Evolutionary conservation across 2,113 vertebrate species (phyloP).

Genomic region (Zapornia atra): DNA sequence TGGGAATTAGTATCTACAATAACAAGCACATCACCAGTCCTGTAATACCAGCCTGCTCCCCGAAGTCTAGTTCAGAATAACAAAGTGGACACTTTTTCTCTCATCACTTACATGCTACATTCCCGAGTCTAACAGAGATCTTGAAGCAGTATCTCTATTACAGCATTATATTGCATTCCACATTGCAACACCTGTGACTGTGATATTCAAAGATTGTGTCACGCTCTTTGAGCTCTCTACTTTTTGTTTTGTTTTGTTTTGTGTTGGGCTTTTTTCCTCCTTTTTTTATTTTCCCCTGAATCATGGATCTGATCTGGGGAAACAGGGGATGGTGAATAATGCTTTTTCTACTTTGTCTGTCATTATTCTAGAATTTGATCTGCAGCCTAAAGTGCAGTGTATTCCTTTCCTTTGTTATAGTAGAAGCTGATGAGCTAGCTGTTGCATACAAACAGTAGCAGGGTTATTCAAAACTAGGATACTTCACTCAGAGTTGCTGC

Average conservation of each 20-base stretch:
- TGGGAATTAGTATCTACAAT: not conserved
- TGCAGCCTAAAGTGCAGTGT: not conserved
- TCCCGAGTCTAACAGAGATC: not conserved
- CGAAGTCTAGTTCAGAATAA: not conserved
- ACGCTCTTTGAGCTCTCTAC: accelerated
- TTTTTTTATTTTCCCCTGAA: accelerated
- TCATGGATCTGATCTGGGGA: not conserved
- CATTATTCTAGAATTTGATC: not conserved
- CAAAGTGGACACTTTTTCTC: not conserved
- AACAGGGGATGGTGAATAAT: not conserved
- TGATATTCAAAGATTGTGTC: not conserved
- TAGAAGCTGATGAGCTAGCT: not conserved
- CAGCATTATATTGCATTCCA: not conserved
- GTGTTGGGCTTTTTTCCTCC: too few relatives aligned
- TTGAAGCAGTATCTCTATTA: not conserved
- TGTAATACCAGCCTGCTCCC: not conserved
- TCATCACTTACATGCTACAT: not conserved
- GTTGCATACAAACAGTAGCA: not conserved
- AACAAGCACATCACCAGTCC: not conserved
- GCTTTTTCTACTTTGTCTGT: not conserved
- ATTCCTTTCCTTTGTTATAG: not conserved
- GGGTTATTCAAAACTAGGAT: not conserved
- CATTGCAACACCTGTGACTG: not conserved
- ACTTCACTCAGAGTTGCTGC: not conserved
- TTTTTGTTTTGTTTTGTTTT: too few relatives aligned